These are phyloP conservation scores for Ochropleura leucogaster DNA, from an alignment of 2,888 invertebrate genomes.

Conservation along the genomic window DNA sequence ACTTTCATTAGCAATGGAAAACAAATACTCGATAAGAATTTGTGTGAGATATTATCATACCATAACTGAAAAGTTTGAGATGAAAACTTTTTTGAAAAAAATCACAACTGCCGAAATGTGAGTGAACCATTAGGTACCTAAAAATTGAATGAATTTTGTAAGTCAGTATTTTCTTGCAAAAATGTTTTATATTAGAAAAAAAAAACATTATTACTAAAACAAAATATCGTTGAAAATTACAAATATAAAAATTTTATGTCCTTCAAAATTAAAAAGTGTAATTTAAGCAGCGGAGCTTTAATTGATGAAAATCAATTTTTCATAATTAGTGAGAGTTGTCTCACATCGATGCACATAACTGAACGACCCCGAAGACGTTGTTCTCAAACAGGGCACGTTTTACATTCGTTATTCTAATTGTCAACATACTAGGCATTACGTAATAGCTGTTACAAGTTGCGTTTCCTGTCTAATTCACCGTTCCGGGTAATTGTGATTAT, in stretches of 20 bases:
- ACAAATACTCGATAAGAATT: too few relatives aligned
- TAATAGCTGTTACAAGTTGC: conserved; percentile 63
- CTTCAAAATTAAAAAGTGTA: background rate
- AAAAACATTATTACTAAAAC: conserved; percentile 47
- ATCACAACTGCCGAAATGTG: too few relatives aligned
- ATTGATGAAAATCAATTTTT: background rate
- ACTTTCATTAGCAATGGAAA: too few relatives aligned
- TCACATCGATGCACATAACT: conserved; percentile 1
- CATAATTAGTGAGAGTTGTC: background rate
- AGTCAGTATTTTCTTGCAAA: too few relatives aligned
- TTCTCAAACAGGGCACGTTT: conserved; percentile 24
- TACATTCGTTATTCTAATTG: conserved; percentile 51
- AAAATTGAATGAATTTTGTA: too few relatives aligned
- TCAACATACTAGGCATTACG: conserved; percentile 42
- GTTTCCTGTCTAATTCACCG: conserved; percentile 81
- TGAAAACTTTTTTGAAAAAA: too few relatives aligned
- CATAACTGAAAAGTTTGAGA: too few relatives aligned
- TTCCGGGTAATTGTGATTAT: conserved; percentile 84
- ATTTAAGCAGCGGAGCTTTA: background rate
- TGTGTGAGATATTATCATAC: too few relatives aligned
- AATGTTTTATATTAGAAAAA: background rate
- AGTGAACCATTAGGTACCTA: too few relatives aligned
- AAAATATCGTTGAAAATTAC: background rate
- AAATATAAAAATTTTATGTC: background rate
- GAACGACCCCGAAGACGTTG: conserved; percentile 4